phyloP scores from a whole-genome alignment of 2,888 invertebrate genomes.

The Coelinius sp. region DNA sequence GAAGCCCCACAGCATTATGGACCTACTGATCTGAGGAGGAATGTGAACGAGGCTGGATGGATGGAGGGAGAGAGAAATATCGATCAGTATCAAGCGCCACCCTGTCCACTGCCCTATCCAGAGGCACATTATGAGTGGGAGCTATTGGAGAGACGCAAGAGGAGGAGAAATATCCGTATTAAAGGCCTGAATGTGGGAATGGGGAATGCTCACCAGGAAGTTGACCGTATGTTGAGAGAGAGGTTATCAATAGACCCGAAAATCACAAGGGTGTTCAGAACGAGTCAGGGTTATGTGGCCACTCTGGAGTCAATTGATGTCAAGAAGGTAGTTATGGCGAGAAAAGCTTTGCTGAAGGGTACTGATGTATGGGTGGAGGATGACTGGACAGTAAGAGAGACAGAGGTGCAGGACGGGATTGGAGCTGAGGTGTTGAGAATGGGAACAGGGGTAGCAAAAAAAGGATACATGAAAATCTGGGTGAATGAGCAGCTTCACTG shows the following conservation, averaged over 20 bases:
- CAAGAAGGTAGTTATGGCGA: neutral
- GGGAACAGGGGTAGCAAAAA: neutral
- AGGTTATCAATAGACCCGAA: neutral
- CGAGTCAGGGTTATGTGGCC: neutral
- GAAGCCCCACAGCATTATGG: too few relatives aligned
- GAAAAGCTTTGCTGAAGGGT: neutral
- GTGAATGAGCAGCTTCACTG: slow-evolving; percentile 7
- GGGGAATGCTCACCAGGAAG: neutral
- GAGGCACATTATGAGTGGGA: slow-evolving; percentile 16
- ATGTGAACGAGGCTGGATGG: too few relatives aligned
- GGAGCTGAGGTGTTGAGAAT: neutral
- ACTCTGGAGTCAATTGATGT: neutral
- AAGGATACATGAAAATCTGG: slow-evolving; percentile 22
- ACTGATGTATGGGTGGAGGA: slow-evolving; percentile 5
- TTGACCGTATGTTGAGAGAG: neutral
- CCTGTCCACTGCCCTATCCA: slow-evolving; percentile 4
- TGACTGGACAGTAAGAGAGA: slow-evolving; percentile 24
- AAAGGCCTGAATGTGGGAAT: neutral
- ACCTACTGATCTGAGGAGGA: too few relatives aligned
- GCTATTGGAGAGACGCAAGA: neutral
- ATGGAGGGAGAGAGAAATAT: too few relatives aligned
- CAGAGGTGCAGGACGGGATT: slow-evolving; percentile 13
- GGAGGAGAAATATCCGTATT: slow-evolving; percentile 20
- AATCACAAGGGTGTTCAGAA: neutral
- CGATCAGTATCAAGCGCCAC: too few relatives aligned